Percentiles rank a stretch among this genome's conserved stretches.
Conservation (phyloP, 2,797 vertebrate genomes). For the Cyclura pinguis region DNA sequence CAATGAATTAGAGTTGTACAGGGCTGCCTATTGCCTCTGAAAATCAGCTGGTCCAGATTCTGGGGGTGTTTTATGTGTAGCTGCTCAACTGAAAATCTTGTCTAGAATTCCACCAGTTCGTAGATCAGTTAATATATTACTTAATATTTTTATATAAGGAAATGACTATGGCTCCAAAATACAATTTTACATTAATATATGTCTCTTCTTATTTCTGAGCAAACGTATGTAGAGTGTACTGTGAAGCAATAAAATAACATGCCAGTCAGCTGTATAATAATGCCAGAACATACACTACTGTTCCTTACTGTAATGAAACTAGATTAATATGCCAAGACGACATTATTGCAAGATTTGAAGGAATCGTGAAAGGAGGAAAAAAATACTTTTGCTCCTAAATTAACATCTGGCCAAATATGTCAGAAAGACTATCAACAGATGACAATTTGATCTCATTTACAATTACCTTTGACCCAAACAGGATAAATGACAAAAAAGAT, state of each 20-base stretch:
- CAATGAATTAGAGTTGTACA: too few relatives aligned
- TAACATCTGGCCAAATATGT: not conserved
- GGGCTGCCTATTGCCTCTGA: not conserved
- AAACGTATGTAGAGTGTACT: not conserved
- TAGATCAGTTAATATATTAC: not conserved
- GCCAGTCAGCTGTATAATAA: not conserved
- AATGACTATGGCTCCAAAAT: not conserved
- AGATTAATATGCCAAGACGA: not conserved
- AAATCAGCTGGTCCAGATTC: not conserved
- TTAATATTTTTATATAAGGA: not conserved
- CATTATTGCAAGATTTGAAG: constrained; percentile 9
- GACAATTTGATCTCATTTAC: not conserved
- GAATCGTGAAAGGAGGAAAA: not conserved
- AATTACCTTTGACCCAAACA: constrained; percentile 15
- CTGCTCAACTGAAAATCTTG: not conserved
- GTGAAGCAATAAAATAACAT: constrained; percentile 9
- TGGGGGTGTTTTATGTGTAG: not conserved
- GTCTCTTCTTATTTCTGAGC: not conserved
- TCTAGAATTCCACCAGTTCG: not conserved
- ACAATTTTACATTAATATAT: not conserved
- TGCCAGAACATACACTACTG: not conserved
- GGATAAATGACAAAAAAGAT: not conserved
- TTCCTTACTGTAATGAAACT: not conserved
- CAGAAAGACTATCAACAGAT: not conserved
- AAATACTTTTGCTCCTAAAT: not conserved